phyloP scores from a whole-genome alignment of 1,140 invertebrate genomes.

The Pararge aegeria region DNA sequence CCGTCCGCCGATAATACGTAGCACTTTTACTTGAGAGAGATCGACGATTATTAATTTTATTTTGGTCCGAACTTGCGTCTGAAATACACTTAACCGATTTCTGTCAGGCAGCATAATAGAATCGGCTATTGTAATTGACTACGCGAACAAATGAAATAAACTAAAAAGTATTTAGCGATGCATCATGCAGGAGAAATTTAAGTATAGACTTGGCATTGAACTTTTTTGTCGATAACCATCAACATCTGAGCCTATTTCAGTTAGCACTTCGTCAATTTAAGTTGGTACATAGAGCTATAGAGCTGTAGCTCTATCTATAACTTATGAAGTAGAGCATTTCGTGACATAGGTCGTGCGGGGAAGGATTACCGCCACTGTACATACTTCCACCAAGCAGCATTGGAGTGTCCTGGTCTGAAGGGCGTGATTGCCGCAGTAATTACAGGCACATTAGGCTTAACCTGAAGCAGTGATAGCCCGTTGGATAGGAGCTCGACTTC shows the following conservation, averaged over 20 bases:
- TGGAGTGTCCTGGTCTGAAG: too few species aligned
- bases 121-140: constrained; percentile 28
- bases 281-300: too few species aligned
- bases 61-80: constrained; percentile 37
- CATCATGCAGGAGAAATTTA: constrained; percentile 20
- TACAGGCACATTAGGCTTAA: too few species aligned
- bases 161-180: constrained; percentile 17
- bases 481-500: too few species aligned
- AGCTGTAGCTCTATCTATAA: too few species aligned
- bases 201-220: neutral
- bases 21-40: constrained; percentile 71
- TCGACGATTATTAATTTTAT: constrained; percentile 60
- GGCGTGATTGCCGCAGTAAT: too few species aligned
- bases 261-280: neutral
- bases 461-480: too few species aligned
- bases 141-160: constrained; percentile 18
- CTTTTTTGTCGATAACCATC: neutral
- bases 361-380: too few species aligned
- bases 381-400: too few species aligned
- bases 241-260: neutral
- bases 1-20: constrained; percentile 63
- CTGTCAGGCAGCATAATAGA: constrained; percentile 32
- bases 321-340: too few species aligned
- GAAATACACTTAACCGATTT: constrained; percentile 41
- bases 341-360: too few species aligned